Percentiles rank a stretch among this genome's conserved stretches.
Conservation (phyloP, 2,113 vertebrate genomes). For the Coreoperca whiteheadi region DNA sequence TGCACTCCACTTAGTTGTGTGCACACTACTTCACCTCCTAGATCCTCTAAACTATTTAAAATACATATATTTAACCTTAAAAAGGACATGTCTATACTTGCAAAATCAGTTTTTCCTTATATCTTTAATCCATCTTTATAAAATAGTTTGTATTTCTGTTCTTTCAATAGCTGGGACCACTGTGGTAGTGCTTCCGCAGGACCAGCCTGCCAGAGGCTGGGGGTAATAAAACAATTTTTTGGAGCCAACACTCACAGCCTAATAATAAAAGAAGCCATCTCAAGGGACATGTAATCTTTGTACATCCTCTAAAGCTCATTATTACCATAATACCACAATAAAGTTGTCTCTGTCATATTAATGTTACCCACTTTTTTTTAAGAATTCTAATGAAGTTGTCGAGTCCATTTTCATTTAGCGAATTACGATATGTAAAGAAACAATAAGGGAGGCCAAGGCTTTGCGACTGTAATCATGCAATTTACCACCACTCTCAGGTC, state of each 20-base stretch:
- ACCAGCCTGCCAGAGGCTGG: conserved; percentile 51
- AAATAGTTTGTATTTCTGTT: not conserved
- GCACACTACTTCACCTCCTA: not conserved
- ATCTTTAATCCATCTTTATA: not conserved
- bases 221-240: conserved; percentile 72
- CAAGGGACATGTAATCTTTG: conserved; percentile 82
- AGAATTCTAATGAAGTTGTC: conserved; percentile 84
- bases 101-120: not conserved
- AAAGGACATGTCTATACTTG: not conserved
- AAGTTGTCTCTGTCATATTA: conserved; percentile 85
- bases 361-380: conserved; percentile 77
- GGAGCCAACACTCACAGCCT: conserved; percentile 66
- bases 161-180: not conserved
- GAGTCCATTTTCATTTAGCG: conserved; percentile 81
- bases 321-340: conserved; percentile 84
- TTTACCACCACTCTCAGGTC: conserved; percentile 85
- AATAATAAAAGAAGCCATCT: conserved; percentile 80
- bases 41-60: not conserved
- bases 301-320: conserved; percentile 84
- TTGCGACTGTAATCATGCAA: conserved; percentile 82
- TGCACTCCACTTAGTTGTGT: conserved; percentile 16
- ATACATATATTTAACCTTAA: not conserved
- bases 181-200: conserved; percentile 37
- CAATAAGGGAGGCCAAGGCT: conserved; percentile 83
- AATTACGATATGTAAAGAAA: conserved; percentile 88